Percentiles rank a stretch among this genome's conserved stretches.
These are phyloP conservation scores for Platyura marginata DNA, from an alignment of 1,140 invertebrate genomes.

Conservation along the genomic window DNA sequence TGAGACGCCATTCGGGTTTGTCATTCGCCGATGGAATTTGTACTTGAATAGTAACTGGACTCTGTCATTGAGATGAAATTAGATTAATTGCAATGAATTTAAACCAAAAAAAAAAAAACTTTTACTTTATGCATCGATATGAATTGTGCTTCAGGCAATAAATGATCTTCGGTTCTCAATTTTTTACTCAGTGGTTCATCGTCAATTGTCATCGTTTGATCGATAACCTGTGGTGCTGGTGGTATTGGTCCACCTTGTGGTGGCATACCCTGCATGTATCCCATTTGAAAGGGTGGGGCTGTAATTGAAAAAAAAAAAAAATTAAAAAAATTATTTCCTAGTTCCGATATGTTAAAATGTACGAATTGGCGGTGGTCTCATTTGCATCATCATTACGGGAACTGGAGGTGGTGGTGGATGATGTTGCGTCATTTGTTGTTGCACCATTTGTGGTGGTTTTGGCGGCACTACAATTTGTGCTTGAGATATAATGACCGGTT, in stretches of 20 bases:
- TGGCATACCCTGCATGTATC: slow-evolving; percentile 23
- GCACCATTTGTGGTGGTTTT: slow-evolving; percentile 15
- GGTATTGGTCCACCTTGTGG: slow-evolving; percentile 17
- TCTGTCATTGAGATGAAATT: too few species aligned
- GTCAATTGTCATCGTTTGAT: slow-evolving; percentile 30
- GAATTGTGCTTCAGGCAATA: slow-evolving; percentile 63
- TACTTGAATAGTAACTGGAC: slow-evolving; percentile 59
- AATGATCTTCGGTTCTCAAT: slow-evolving; percentile 74
- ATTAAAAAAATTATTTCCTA: slow-evolving; percentile 17
- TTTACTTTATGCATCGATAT: slow-evolving; percentile 27
- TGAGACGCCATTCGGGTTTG: slow-evolving; percentile 92
- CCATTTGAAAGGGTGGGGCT: slow-evolving; percentile 25
- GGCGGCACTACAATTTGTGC: slow-evolving; percentile 14
- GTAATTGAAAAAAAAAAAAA: not conserved
- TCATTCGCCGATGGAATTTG: slow-evolving; percentile 66
- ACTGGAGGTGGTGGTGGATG: slow-evolving; percentile 27
- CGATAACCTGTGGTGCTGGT: slow-evolving; percentile 22
- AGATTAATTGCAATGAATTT: too few species aligned
- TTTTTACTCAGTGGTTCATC: slow-evolving; percentile 83
- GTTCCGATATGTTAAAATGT: too few species aligned
- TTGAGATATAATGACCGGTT: slow-evolving; percentile 22
- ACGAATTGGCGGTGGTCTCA: slow-evolving; percentile 40
- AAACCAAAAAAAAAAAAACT: too few species aligned
- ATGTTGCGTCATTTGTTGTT: slow-evolving; percentile 22
- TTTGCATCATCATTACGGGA: slow-evolving; percentile 46